These are phyloP conservation scores for Erythrolamprus reginae DNA, from an alignment of 2,113 vertebrate genomes.

Conservation along the genomic window DNA sequence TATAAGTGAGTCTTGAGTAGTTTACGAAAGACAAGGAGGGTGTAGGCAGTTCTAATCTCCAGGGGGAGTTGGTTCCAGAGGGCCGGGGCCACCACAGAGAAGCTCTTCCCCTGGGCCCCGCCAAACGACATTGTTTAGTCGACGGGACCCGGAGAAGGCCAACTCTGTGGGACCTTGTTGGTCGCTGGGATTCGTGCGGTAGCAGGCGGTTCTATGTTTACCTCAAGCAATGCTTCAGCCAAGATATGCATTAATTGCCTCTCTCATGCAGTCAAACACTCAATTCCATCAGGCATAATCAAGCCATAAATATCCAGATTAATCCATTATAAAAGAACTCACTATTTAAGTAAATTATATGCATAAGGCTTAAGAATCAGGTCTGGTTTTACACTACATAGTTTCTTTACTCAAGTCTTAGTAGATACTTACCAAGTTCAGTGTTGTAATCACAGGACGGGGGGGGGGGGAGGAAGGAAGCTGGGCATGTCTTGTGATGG, in stretches of 20 bases:
- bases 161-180: too few relatives aligned
- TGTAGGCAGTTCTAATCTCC: too few relatives aligned
- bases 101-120: too few relatives aligned
- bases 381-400: neutral
- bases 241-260: neutral
- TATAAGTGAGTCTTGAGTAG: too few relatives aligned
- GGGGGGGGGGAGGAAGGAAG: neutral
- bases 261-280: neutral
- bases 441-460: neutral
- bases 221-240: neutral
- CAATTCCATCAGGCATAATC: neutral
- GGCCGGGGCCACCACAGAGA: too few relatives aligned
- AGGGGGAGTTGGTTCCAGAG: too few relatives aligned
- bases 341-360: neutral
- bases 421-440: neutral
- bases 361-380: neutral
- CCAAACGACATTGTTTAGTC: too few relatives aligned
- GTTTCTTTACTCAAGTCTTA: neutral
- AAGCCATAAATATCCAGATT: neutral
- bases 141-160: too few relatives aligned
- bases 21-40: too few relatives aligned
- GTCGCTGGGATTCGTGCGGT: too few relatives aligned
- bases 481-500: neutral
- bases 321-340: neutral
- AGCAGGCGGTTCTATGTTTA: neutral